Percentiles rank a stretch among this genome's conserved stretches.
Conservation (phyloP, 2,797 vertebrate genomes). For the Pantherophis alleghaniensis region DNA sequence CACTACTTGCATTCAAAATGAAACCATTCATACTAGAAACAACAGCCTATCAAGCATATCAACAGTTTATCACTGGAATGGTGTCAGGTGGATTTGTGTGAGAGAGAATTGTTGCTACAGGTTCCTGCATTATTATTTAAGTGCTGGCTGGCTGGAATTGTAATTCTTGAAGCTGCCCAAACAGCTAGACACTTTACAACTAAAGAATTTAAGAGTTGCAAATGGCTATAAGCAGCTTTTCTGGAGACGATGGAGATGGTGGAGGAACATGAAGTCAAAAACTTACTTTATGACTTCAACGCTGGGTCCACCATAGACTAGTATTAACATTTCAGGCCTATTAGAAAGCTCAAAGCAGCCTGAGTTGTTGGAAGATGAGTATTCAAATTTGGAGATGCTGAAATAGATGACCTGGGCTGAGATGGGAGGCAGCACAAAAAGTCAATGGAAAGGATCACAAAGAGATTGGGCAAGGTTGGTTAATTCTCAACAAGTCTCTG, state of each 20-base stretch:
- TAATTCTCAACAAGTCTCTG: background rate
- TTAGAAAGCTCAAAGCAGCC: background rate
- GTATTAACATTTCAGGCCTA: background rate
- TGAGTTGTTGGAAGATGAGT: background rate
- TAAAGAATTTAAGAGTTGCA: background rate
- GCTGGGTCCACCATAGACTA: background rate
- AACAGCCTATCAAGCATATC: background rate
- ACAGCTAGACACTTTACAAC: background rate
- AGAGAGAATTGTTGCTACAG: background rate
- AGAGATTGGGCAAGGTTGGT: background rate
- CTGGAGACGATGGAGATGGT: background rate
- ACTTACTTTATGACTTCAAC: background rate
- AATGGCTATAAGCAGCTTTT: background rate
- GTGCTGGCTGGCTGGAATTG: background rate
- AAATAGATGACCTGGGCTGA: background rate
- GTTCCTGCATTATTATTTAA: background rate
- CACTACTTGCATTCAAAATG: background rate
- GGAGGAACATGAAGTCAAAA: background rate
- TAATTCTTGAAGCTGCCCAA: background rate
- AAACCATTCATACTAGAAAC: background rate
- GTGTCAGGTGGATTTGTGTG: background rate
- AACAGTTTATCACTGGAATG: background rate
- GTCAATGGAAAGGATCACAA: background rate
- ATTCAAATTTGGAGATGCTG: background rate
- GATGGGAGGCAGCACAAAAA: background rate